Percentiles rank a stretch among this genome's conserved stretches.
phyloP scores from a whole-genome alignment of 2,888 invertebrate species.

The Ophion ellenae region DNA sequence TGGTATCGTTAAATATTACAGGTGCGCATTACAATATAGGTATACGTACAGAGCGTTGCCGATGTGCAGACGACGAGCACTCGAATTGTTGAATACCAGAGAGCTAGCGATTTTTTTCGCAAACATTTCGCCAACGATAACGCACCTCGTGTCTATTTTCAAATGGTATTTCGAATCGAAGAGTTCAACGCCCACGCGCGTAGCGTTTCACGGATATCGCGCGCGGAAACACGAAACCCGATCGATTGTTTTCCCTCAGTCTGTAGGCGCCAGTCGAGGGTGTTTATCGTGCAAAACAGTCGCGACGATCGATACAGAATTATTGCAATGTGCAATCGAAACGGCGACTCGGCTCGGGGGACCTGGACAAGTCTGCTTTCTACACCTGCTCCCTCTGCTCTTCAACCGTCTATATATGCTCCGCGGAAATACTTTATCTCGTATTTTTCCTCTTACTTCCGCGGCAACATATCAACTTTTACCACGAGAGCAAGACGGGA shows the following conservation, averaged over 20 bases:
- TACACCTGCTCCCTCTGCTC: constrained; percentile 11
- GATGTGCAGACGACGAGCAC: constrained; percentile 47
- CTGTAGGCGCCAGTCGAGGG: not conserved
- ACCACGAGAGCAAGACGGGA: not conserved
- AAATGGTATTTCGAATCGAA: constrained; percentile 1
- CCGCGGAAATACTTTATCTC: not conserved
- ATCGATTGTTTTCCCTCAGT: not conserved
- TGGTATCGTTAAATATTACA: not conserved
- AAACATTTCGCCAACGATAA: constrained; percentile 33
- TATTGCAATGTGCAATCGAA: not conserved
- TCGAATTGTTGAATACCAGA: constrained; percentile 7
- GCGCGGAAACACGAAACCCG: not conserved
- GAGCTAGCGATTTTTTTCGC: constrained; percentile 34
- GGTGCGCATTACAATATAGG: not conserved
- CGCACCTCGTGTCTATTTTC: constrained; percentile 2
- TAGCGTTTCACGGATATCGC: not conserved
- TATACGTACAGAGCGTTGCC: constrained; percentile 52
- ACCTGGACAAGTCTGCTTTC: constrained; percentile 33
- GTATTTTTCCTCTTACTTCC: not conserved
- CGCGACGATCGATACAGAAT: constrained; percentile 23
- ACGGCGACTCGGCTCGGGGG: not conserved
- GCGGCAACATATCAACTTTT: not conserved
- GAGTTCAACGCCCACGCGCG: not conserved
- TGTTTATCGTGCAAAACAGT: not conserved
- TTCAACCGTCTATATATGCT: too few relatives aligned